Evolutionary conservation across 2,888 invertebrate species (phyloP).

Genomic region (Eupeodes luniger): DNA sequence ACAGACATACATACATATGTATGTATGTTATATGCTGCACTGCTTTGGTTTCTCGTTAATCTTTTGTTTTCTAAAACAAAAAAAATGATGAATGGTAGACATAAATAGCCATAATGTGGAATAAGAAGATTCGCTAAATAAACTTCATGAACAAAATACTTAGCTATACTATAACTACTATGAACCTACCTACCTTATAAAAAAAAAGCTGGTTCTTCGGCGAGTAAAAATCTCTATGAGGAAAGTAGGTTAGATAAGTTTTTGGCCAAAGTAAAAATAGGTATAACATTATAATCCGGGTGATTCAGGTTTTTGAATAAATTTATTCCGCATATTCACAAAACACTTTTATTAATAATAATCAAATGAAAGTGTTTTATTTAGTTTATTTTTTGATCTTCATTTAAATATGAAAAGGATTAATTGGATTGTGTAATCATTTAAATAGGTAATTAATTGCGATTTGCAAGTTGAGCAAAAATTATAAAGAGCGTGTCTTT

Average conservation of each 20-base stretch:
- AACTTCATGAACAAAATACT: conserved; percentile 2
- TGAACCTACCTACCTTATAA: too few species aligned
- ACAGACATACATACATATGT: too few species aligned
- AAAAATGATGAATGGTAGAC: conserved; percentile 17
- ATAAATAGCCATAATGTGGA: conserved; percentile 8
- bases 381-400: not conserved
- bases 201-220: not conserved
- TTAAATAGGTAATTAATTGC: too few species aligned
- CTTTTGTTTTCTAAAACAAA: conserved; percentile 31
- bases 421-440: not conserved
- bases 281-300: not conserved
- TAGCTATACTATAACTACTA: too few species aligned
- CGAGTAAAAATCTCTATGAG: not conserved
- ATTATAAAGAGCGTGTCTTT: too few species aligned
- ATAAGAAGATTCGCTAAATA: conserved; percentile 8
- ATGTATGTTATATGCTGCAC: not conserved
- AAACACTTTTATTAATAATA: conserved; percentile 2
- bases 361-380: conserved; percentile 10
- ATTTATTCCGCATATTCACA: conserved; percentile 1
- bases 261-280: conserved; percentile 11
- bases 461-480: too few species aligned
- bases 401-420: not conserved
- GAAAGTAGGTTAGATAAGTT: conserved; percentile 34
- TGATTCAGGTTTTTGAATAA: conserved; percentile 29
- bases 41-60: conserved; percentile 17